These are phyloP conservation scores for Otocyon megalotis DNA, from an alignment of 2,113 vertebrate species.

Conservation along the genomic window DNA sequence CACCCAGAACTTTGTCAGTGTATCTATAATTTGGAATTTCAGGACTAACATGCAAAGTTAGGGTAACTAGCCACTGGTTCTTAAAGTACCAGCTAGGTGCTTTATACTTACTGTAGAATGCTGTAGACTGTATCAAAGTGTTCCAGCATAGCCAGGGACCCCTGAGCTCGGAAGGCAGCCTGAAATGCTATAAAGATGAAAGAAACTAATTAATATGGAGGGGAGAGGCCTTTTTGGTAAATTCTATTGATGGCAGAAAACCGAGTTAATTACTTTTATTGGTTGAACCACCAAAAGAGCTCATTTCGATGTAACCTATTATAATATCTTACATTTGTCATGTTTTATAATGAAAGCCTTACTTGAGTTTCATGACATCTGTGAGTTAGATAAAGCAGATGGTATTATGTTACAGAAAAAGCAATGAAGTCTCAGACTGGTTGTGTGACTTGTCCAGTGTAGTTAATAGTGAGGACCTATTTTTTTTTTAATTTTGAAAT, in stretches of 20 bases:
- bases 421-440: background rate
- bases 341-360: slow-evolving; percentile 28
- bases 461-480: background rate
- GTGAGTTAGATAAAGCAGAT: background rate
- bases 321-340: background rate
- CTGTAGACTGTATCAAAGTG: slow-evolving; percentile 96
- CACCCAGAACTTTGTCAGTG: slow-evolving; percentile 21
- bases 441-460: background rate
- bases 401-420: background rate
- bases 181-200: slow-evolving; percentile 87
- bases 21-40: slow-evolving; percentile 25
- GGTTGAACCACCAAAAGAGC: background rate
- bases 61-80: background rate
- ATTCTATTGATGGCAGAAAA: slow-evolving; percentile 15
- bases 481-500: background rate
- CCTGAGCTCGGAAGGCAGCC: slow-evolving; percentile 87
- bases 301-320: background rate
- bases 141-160: slow-evolving; percentile 91
- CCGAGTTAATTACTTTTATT: background rate
- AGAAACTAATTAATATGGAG: background rate
- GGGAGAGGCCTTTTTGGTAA: background rate
- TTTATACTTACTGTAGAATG: slow-evolving; percentile 93
- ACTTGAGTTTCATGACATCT: background rate
- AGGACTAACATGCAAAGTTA: slow-evolving; percentile 37
- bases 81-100: background rate